phyloP scores from a whole-genome alignment of 2,797 vertebrate species.

The Girardinus metallicus region DNA sequence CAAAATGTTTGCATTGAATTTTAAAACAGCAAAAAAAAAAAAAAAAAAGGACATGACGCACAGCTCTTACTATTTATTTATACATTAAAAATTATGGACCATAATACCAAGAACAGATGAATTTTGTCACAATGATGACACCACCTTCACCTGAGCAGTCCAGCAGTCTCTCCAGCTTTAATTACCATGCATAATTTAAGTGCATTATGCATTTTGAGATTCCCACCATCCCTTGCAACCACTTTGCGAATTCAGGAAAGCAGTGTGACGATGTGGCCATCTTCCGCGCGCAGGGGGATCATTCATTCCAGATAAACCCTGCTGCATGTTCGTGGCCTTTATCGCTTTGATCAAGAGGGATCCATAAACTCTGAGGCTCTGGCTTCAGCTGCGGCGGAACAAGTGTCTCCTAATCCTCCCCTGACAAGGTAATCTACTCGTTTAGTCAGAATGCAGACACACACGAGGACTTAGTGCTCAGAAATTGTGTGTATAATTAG shows the following conservation, averaged over 20 bases:
- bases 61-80: background rate
- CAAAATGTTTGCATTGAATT: background rate
- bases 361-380: conserved; percentile 58
- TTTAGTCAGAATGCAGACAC: conserved; percentile 33
- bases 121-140: background rate
- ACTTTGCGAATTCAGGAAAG: background rate
- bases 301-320: conserved; percentile 60
- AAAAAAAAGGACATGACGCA: background rate
- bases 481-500: background rate
- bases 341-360: conserved; percentile 71
- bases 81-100: background rate
- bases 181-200: background rate
- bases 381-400: conserved; percentile 65
- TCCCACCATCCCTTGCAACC: background rate
- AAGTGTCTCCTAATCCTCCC: conserved; percentile 67
- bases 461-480: conserved; percentile 10
- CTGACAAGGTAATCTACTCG: conserved; percentile 50
- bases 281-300: conserved; percentile 29
- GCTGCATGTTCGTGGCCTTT: conserved; percentile 38
- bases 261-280: conserved; percentile 39
- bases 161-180: too few relatives aligned
- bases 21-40: background rate
- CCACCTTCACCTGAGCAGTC: background rate
- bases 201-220: background rate
- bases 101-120: background rate